Evolutionary conservation across 1,140 invertebrate genomes (phyloP).

Genomic region (Musca vetustissima): DNA sequence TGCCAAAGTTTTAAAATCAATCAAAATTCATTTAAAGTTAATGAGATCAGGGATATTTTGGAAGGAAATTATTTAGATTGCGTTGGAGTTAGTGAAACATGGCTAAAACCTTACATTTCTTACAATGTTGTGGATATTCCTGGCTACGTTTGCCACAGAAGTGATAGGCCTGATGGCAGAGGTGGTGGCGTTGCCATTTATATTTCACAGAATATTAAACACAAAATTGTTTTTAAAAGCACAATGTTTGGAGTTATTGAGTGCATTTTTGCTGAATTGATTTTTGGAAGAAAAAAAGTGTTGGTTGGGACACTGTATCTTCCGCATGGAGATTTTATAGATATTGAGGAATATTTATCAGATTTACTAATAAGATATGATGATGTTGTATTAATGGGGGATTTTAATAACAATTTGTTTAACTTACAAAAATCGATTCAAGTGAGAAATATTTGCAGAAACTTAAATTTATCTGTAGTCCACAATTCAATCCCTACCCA

Average conservation of each 20-base stretch:
- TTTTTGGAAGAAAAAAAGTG: neutral
- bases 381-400: neutral
- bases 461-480: no score
- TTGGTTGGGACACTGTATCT: neutral
- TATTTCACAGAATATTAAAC: neutral
- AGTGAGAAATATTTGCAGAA: neutral
- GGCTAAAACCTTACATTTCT: neutral
- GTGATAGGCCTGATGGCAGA: neutral
- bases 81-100: neutral
- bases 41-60: neutral
- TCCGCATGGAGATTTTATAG: neutral
- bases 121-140: neutral
- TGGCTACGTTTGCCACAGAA: neutral
- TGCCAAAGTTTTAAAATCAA: neutral
- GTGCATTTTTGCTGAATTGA: neutral
- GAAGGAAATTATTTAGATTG: neutral
- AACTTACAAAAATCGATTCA: neutral
- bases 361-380: neutral
- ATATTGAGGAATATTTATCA: neutral
- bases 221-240: neutral
- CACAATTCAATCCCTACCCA: no score
- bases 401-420: constrained; percentile 3
- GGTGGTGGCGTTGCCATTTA: neutral
- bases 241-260: neutral
- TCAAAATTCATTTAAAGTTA: neutral